Evolutionary conservation across 1,140 invertebrate species (phyloP).

Genomic region (Nylanderia fulva): DNA sequence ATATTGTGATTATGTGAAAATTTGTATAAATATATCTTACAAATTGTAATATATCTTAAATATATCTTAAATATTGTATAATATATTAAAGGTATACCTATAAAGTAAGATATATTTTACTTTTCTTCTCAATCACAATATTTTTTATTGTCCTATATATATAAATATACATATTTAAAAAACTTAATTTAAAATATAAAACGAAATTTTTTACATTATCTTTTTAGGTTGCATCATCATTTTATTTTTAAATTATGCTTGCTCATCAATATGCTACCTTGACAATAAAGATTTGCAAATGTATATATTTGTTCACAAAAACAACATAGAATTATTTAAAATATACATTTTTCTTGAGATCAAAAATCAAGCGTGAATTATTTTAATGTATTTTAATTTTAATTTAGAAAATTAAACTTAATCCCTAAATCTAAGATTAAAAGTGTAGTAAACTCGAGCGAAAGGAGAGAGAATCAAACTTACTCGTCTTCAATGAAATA

Average conservation of each 20-base stretch:
- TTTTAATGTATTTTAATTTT: not conserved
- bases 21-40: too few relatives aligned
- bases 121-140: too few relatives aligned
- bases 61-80: too few relatives aligned
- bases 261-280: not conserved
- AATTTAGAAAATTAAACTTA: not conserved
- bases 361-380: not conserved
- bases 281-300: not conserved
- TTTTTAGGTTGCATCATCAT: not conserved
- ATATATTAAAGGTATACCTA: too few relatives aligned
- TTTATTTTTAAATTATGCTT: not conserved
- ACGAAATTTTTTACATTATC: not conserved
- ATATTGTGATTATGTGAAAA: too few relatives aligned
- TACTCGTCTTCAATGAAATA: not conserved
- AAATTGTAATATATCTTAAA: too few relatives aligned
- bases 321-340: not conserved
- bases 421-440: too few relatives aligned
- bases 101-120: too few relatives aligned
- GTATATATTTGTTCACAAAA: not conserved
- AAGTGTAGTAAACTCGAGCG: too few relatives aligned
- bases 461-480: too few relatives aligned
- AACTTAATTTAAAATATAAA: not conserved
- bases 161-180: too few relatives aligned
- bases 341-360: not conserved
- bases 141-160: too few relatives aligned